phyloP scores from a whole-genome alignment of 2,797 vertebrate species.

The Channallabes apus region DNA sequence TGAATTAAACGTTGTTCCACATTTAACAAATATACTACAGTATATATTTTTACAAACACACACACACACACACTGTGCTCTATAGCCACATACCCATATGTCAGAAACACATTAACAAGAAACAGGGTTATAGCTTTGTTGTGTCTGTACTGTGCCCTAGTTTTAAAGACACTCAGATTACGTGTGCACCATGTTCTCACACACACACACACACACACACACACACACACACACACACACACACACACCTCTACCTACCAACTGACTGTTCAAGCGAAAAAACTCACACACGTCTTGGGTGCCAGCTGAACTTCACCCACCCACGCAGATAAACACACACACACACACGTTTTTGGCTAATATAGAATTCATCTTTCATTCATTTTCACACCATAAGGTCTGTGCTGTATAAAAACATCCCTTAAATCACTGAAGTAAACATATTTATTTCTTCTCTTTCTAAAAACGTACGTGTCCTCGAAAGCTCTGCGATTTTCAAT shows the following conservation, averaged over 20 bases:
- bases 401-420: background rate
- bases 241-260: background rate
- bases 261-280: constrained; percentile 13
- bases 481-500: background rate
- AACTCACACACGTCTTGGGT: constrained; percentile 28
- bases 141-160: constrained; percentile 26
- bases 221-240: constrained; percentile 16
- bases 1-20: background rate
- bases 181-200: constrained; percentile 26
- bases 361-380: constrained; percentile 16
- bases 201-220: constrained; percentile 23
- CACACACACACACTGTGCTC: constrained; percentile 1
- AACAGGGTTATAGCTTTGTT: constrained; percentile 21
- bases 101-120: constrained; percentile 13
- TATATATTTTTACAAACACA: background rate
- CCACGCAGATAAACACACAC: background rate
- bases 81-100: background rate
- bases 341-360: background rate
- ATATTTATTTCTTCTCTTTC: background rate
- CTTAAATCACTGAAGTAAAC: background rate
- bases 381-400: background rate
- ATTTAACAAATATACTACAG: background rate
- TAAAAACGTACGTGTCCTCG: background rate
- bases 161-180: constrained; percentile 34
- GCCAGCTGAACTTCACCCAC: constrained; percentile 18